phyloP scores from a whole-genome alignment of 2,888 invertebrate genomes.

The Dicyrtoma fusca region DNA sequence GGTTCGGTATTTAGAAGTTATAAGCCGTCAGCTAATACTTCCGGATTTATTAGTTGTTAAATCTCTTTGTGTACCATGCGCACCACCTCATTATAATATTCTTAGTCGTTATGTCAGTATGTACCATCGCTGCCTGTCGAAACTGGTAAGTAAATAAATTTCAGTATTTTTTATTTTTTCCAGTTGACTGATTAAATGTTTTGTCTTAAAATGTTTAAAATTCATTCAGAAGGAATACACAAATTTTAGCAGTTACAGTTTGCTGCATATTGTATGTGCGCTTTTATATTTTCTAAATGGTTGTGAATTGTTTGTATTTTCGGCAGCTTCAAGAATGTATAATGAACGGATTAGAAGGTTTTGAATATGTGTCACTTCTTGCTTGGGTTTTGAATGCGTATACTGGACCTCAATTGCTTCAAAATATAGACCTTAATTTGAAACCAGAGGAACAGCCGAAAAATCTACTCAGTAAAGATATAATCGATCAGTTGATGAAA shows the following conservation, averaged over 20 bases:
- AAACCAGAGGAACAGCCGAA: constrained; percentile 67
- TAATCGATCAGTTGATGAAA: constrained; percentile 76
- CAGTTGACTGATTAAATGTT: too few relatives aligned
- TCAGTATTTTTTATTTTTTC: too few relatives aligned
- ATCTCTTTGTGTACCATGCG: constrained; percentile 86
- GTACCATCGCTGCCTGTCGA: constrained; percentile 87
- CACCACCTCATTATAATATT: constrained; percentile 93
- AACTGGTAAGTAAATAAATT: constrained; percentile 72
- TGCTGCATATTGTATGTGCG: too few relatives aligned
- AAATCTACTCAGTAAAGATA: constrained; percentile 75
- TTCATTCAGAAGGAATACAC: too few relatives aligned
- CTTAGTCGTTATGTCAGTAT: constrained; percentile 87
- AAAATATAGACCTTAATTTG: constrained; percentile 80
- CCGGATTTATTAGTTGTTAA: constrained; percentile 91
- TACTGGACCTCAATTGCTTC: constrained; percentile 83
- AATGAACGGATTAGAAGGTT: constrained; percentile 86
- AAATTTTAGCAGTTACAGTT: too few relatives aligned
- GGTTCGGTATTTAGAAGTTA: constrained; percentile 85
- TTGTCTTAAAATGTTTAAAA: too few relatives aligned
- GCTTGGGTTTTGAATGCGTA: constrained; percentile 94
- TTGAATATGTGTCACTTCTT: constrained; percentile 92
- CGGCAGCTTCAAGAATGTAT: constrained; percentile 83
- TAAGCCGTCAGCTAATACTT: constrained; percentile 76
- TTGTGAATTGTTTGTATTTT: too few relatives aligned
- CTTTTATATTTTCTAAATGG: not conserved